Base-by-base conservation (phyloP, 2,888 invertebrate genomes). In the Willowsia nigromaculata region DNA sequence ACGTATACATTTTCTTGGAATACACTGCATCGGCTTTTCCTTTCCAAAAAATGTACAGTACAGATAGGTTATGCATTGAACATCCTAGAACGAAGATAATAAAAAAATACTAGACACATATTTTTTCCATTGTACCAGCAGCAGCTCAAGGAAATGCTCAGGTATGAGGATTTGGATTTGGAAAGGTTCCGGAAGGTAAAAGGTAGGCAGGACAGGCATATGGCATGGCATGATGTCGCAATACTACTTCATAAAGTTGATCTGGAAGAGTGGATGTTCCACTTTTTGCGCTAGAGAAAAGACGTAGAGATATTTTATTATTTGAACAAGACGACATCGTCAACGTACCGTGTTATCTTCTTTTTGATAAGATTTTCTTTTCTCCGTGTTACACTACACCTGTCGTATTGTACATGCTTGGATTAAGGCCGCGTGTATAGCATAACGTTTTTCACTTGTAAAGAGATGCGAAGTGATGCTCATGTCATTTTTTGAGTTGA, bases 181-280 rank as follows among this genome's bases (percentile, higher is more conserved):
- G 62, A 62, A 62, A 62, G 15, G 62, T 37, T 68, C 37, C n/a
- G 33, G 65, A 50, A 11, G 65, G 18, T 9, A 59, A 25, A 40
- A 50, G 50, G 6, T 18, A 50, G 50, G 50, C 18, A 50, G 50
- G 4, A 50, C 33, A 37, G 27, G 50, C 4, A 2, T 62, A 33
- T 37, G 22, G 59, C 59, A 59, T 59, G 59, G 27, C 27, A 25
- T 43, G 40, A 71, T 71, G 71, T 71, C 71, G 71, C 71, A 71
- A 71, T 71, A 71, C 40, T 71, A 71, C 71, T 71, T 71, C 43
- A 71, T 43, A 71, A 71, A 71, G 43, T 71, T 71, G 40, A 71
- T 40, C 25, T 43, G 5, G 25, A 33, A 25, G 13, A 43, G 65
- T 40, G 25, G 43, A 68, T 71, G 71, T 71, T 30, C 71, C 71